Evolutionary conservation across 2,888 invertebrate genomes (phyloP).

Genomic region (Drosophila engyochracea): DNA sequence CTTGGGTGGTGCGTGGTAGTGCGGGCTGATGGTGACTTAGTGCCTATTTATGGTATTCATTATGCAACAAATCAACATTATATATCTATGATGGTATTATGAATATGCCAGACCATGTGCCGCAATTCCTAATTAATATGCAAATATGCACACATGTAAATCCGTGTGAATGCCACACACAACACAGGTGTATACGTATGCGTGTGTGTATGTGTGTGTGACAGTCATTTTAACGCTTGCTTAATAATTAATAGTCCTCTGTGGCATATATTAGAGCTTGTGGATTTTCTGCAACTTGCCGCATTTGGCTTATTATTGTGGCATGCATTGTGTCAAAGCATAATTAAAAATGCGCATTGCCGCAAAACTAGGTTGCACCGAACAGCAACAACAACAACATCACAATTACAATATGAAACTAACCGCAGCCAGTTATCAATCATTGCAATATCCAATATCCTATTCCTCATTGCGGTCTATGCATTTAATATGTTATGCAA

Average conservation of each 20-base stretch:
- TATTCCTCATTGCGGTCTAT: neutral
- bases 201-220: slow-evolving; percentile 10
- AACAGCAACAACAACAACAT: slow-evolving; percentile 1
- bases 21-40: slow-evolving; percentile 36
- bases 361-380: slow-evolving; percentile 15
- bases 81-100: slow-evolving; percentile 75
- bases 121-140: slow-evolving; percentile 75
- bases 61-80: slow-evolving; percentile 76
- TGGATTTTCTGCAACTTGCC: slow-evolving; percentile 47
- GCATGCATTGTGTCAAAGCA: slow-evolving; percentile 51
- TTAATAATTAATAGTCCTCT: slow-evolving; percentile 63
- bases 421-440: slow-evolving; percentile 36
- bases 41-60: slow-evolving; percentile 75
- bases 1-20: slow-evolving; percentile 2
- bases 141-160: slow-evolving; percentile 71
- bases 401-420: slow-evolving; percentile 1
- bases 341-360: slow-evolving; percentile 64
- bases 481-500: slow-evolving; percentile 8
- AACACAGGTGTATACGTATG: neutral
- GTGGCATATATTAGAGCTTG: slow-evolving; percentile 31
- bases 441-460: slow-evolving; percentile 22
- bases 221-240: slow-evolving; percentile 41
- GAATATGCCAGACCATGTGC: slow-evolving; percentile 66
- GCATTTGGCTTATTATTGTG: slow-evolving; percentile 33
- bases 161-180: slow-evolving; percentile 46